A percentile compares a stretch with the other conserved stretches of the same genome.
Evolutionary conservation across 2,888 invertebrate genomes (phyloP).

Genomic region (Acleris cristana): DNA sequence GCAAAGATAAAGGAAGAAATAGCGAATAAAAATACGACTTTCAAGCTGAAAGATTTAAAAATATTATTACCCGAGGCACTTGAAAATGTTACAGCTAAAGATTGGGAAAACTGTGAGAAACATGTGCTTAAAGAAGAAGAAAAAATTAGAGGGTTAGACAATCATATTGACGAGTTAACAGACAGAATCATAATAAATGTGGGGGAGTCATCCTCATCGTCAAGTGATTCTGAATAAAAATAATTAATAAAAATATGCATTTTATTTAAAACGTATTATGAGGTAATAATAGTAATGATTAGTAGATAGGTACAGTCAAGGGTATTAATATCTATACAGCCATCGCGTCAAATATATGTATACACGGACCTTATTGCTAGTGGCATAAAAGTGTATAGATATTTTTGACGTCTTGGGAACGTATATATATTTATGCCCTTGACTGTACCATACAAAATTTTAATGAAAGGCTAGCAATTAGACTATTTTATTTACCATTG

Average conservation of each 20-base stretch:
- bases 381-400: no score
- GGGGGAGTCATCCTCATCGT: no score
- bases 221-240: neutral
- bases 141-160: conserved; percentile 1
- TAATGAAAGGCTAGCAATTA: neutral
- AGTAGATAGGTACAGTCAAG: no score
- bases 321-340: no score
- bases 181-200: neutral
- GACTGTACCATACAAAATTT: neutral
- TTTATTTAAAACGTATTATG: neutral
- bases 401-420: no score
- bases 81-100: conserved; percentile 8
- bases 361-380: no score
- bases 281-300: conserved; percentile 1
- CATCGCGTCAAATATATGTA: no score
- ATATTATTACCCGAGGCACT: neutral
- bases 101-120: conserved; percentile 6
- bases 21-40: neutral
- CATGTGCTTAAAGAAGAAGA: conserved; percentile 1
- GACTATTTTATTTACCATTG: conserved; percentile 1
- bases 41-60: neutral
- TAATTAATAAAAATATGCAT: neutral
- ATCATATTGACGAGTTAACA: conserved; percentile 9
- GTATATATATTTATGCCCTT: no score
- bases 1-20: conserved; percentile 11